These are phyloP conservation scores for Lepus oiostolus DNA, from an alignment of 2,797 vertebrate genomes.

Conservation along the genomic window DNA sequence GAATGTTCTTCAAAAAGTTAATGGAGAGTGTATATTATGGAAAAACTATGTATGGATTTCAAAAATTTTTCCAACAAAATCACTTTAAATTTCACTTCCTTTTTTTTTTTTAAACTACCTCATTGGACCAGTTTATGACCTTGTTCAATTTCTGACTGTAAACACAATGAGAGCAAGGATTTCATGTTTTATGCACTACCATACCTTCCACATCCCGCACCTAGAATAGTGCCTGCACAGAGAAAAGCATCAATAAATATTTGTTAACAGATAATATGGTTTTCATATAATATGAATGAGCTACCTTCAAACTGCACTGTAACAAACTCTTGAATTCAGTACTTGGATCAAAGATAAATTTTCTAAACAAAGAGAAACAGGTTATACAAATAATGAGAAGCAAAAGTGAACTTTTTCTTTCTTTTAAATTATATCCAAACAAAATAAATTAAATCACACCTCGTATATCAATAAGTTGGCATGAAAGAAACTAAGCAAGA, in stretches of 20 bases:
- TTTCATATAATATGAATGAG: background rate
- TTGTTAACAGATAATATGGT: background rate
- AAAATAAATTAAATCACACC: conserved; percentile 29
- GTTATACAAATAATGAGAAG: background rate
- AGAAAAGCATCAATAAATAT: background rate
- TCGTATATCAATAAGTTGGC: background rate
- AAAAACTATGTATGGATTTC: too few relatives aligned
- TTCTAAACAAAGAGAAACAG: background rate
- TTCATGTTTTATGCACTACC: background rate
- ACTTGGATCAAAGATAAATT: conserved; percentile 22
- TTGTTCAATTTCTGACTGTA: background rate
- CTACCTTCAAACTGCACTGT: background rate
- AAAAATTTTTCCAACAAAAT: too few relatives aligned
- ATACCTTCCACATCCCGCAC: background rate
- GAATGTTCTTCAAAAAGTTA: too few relatives aligned
- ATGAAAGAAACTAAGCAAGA: conserved; percentile 3
- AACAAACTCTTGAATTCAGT: background rate
- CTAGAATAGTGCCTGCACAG: background rate
- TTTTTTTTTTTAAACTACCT: too few relatives aligned
- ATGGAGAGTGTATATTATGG: too few relatives aligned
- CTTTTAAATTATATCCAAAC: background rate
- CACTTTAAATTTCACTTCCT: too few relatives aligned
- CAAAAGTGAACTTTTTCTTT: background rate
- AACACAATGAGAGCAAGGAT: background rate
- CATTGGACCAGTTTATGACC: too few relatives aligned